A percentile compares a stretch with the other conserved stretches of the same genome.
Evolutionary conservation across 92 coral and sea anemone genomes (phyloP).

Genomic region (Micromussa lordhowensis): DNA sequence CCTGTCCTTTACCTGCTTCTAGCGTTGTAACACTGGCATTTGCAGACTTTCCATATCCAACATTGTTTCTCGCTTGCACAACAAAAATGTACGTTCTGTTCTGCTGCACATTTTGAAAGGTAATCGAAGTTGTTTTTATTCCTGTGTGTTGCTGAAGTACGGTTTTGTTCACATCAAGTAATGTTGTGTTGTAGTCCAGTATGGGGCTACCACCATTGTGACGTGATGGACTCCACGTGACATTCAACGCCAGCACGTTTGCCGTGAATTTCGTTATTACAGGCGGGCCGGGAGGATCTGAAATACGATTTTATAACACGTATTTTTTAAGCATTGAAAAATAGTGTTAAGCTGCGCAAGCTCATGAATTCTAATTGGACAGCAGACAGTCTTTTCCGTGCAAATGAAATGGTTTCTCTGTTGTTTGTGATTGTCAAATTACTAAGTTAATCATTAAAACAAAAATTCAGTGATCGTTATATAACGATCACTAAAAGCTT

Average conservation of each 20-base stretch:
- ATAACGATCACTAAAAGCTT: no score
- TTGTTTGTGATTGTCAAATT: no score
- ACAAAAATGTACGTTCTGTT: constrained; percentile 20
- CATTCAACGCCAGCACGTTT: constrained; percentile 12
- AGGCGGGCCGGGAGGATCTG: constrained; percentile 32
- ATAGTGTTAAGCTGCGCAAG: no score
- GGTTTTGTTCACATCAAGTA: constrained; percentile 5
- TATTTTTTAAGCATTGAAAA: no score
- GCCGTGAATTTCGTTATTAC: neutral
- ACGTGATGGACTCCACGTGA: constrained; percentile 20
- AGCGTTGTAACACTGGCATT: constrained; percentile 16
- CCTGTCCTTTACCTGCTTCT: constrained; percentile 7
- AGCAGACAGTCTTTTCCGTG: no score
- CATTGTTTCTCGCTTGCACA: constrained; percentile 22
- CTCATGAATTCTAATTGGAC: no score
- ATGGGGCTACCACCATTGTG: constrained; percentile 17
- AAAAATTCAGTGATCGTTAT: no score
- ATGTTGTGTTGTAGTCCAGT: constrained; percentile 11
- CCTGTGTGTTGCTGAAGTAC: neutral
- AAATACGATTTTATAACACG: neutral
- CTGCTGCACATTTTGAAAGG: constrained; percentile 8
- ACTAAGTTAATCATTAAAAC: no score
- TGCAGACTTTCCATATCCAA: constrained; percentile 14
- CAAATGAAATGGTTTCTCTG: no score
- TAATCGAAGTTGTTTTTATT: neutral